phyloP scores from a whole-genome alignment of 2,113 vertebrate genomes.

The Hyla sarda region DNA sequence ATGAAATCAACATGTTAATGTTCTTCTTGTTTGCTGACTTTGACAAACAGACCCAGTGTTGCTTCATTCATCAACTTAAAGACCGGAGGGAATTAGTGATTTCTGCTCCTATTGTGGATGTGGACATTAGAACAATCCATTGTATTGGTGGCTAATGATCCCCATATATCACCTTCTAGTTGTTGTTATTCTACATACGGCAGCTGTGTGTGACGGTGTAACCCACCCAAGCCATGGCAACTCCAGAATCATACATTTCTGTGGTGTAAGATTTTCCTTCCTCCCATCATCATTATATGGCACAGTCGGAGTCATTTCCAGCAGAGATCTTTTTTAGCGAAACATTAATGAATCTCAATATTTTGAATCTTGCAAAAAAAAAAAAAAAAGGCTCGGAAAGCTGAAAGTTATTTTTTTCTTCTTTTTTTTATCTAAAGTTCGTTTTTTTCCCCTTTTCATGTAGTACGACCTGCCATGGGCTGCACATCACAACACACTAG shows the following conservation, averaged over 20 bases:
- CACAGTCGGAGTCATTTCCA: not conserved
- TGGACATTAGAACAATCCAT: constrained; percentile 2
- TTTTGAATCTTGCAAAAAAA: not conserved
- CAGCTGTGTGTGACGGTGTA: not conserved
- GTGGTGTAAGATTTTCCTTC: not conserved
- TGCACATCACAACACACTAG: constrained; percentile 53
- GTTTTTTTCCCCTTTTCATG: constrained; percentile 59
- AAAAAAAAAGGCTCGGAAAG: not conserved
- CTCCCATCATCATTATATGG: not conserved
- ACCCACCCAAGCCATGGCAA: not conserved
- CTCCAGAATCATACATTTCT: not conserved
- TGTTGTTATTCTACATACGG: not conserved
- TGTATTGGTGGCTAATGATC: constrained; percentile 23
- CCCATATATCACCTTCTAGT: not conserved
- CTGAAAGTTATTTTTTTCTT: not conserved
- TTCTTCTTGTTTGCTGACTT: not conserved
- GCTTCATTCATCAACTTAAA: constrained; percentile 23
- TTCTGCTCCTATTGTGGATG: not conserved
- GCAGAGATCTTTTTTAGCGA: constrained; percentile 1
- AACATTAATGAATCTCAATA: constrained; percentile 18
- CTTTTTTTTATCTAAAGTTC: constrained; percentile 51
- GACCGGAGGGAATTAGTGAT: not conserved
- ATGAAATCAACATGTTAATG: not conserved
- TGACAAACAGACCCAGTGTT: constrained; percentile 9
- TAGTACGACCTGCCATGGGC: constrained; percentile 60